phyloP scores from a whole-genome alignment of 2,113 vertebrate genomes.

The Pelmatolapia mariae region DNA sequence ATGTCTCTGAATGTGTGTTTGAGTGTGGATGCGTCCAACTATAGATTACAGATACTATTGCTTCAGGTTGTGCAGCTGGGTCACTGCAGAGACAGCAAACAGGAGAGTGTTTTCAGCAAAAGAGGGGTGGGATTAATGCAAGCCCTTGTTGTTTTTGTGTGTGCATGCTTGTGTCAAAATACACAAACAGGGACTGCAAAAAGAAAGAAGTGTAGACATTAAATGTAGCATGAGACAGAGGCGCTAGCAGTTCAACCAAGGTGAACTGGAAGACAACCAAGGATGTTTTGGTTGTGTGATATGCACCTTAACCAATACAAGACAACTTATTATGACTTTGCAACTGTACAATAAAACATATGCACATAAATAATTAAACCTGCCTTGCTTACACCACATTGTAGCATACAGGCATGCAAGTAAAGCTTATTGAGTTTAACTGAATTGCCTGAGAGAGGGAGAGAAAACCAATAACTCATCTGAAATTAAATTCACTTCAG shows the following conservation, averaged over 20 bases:
- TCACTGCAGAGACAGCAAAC: conserved; percentile 69
- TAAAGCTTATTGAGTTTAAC: not conserved
- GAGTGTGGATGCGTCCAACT: conserved; percentile 67
- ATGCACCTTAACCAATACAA: not conserved
- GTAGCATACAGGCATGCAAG: not conserved
- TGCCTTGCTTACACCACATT: not conserved
- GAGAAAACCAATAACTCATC: conserved; percentile 6
- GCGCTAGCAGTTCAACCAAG: not conserved
- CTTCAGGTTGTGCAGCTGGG: conserved; percentile 84
- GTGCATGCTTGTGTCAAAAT: not conserved
- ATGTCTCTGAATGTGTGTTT: not conserved
- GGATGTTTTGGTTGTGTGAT: not conserved
- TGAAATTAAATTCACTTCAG: conserved; percentile 14
- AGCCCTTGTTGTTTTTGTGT: not conserved
- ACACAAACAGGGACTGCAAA: not conserved
- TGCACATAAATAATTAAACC: not conserved
- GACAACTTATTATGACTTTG: not conserved
- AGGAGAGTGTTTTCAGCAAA: not conserved
- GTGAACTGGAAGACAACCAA: not conserved
- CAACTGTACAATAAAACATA: not conserved
- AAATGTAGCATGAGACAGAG: not conserved
- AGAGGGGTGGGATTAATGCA: not conserved
- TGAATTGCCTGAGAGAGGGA: not conserved
- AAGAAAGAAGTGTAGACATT: not conserved
- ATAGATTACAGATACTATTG: conserved; percentile 76